These are phyloP conservation scores for Pseudocheirus occidentalis DNA, from an alignment of 2,797 vertebrate genomes.

Conservation along the genomic window DNA sequence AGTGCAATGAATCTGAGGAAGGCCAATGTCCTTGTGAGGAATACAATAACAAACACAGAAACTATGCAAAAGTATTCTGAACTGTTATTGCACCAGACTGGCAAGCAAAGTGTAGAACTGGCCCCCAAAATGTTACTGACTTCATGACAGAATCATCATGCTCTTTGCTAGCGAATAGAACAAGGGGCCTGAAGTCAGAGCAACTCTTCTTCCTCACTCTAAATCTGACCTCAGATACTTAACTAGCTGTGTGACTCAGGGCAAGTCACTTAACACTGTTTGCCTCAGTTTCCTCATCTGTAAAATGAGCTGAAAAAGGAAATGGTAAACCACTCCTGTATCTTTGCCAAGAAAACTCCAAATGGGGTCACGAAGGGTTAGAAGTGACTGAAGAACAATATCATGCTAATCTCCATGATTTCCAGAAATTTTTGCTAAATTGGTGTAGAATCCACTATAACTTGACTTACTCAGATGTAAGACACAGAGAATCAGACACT, in stretches of 20 bases:
- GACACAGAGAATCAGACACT: not conserved
- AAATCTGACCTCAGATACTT: not conserved
- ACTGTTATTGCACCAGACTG: not conserved
- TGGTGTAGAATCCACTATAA: not conserved
- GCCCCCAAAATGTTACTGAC: not conserved
- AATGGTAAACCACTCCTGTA: too few species aligned
- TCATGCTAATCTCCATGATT: not conserved
- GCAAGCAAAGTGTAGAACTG: not conserved
- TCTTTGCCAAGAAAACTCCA: not conserved
- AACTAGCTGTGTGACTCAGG: not conserved
- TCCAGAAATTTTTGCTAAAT: not conserved
- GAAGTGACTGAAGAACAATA: not conserved
- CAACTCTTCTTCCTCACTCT: too few species aligned
- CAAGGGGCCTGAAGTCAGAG: too few species aligned
- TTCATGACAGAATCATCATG: not conserved
- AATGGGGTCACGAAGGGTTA: not conserved
- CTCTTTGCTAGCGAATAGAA: not conserved
- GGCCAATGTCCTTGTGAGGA: not conserved
- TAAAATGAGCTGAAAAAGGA: too few species aligned
- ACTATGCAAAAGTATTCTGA: not conserved
- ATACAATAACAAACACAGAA: slow-evolving; percentile 1
- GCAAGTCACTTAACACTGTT: too few species aligned
- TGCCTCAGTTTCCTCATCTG: too few species aligned
- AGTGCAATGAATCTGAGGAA: not conserved
- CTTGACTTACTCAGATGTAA: not conserved